Evolutionary conservation across 2,113 vertebrate genomes (phyloP), one percentile per base, ranked within the genome.

Genomic region (Neoarius graeffei): DNA sequence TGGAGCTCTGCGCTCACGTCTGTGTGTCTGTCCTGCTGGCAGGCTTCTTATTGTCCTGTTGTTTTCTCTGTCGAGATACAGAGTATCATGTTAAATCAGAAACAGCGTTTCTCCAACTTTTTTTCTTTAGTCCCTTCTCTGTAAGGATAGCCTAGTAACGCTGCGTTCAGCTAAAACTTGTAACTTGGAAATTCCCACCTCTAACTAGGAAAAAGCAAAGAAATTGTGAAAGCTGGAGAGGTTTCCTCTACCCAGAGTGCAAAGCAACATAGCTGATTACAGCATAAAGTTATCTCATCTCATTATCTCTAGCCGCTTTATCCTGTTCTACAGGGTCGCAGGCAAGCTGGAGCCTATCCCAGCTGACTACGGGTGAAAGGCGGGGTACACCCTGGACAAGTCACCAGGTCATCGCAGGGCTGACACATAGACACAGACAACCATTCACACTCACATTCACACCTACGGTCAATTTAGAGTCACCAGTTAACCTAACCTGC

Each of bases 1-100:
- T 88, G 52, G 86, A 88, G 80, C 84, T 77, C 27, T 42, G 57
- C 57, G 60, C 56, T 81, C 19, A 83, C 69, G 66, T 30, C 71
- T 66, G 79, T 60, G 10, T 69, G 66, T 62, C 27, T 30, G 64
- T 87, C 79, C 56, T 13, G 19, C 66, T 71, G 52, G 15, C 25
- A 84, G 52, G n/a, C n/a, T 42, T 56, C 66, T 20, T 27, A 57
- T 30, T 57, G 27, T 73, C 66, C 20, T 60, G 5, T 81, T 23
- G 79, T 20, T 81, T 81, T 19, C 56, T 60, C 19, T 80, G 30
- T 30, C 8, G n/a, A 57, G 54, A 57, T 54, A 57, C 77, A 30
- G 9, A 30, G 54, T 19, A 19, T 59, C 77, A 30, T 20, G n/a
- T 17, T 27, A 81, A 56, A 57, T n/a, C 3, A 23, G 25, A 81